These are phyloP conservation scores for Acronicta alni DNA, from an alignment of 2,888 invertebrate species.

Conservation along the genomic window DNA sequence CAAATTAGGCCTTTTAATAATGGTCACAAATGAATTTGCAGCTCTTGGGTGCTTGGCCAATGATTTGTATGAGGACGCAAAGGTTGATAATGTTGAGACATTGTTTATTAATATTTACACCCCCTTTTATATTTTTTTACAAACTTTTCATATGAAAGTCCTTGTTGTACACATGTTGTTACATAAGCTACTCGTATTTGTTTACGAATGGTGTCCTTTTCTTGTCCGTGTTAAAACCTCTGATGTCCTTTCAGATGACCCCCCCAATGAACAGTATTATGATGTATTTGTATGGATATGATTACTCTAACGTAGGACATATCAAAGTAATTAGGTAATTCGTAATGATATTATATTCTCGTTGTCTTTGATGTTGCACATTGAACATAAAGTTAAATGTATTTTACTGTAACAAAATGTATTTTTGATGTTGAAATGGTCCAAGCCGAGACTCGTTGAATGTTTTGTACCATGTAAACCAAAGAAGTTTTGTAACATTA, in stretches of 20 bases:
- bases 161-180: constrained; percentile 21
- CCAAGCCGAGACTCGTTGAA: constrained; percentile 56
- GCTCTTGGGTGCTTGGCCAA: constrained; percentile 25
- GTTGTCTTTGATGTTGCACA: constrained; percentile 58
- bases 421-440: constrained; percentile 71
- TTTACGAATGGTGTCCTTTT: constrained; percentile 39
- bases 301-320: constrained; percentile 56
- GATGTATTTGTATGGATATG: constrained; percentile 55
- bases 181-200: constrained; percentile 39
- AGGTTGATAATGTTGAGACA: constrained; percentile 38
- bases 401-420: constrained; percentile 61
- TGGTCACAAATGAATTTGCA: constrained; percentile 36
- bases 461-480: constrained; percentile 56
- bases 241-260: constrained; percentile 52
- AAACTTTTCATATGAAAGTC: constrained; percentile 37
- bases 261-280: constrained; percentile 52
- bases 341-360: constrained; percentile 58
- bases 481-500: constrained; percentile 58
- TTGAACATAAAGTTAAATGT: constrained; percentile 57
- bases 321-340: constrained; percentile 56
- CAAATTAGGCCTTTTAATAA: constrained; percentile 3
- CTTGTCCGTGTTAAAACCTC: constrained; percentile 46
- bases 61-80: constrained; percentile 21
- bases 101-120: constrained; percentile 41
- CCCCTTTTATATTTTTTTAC: constrained; percentile 39